Evolutionary conservation across 2,888 invertebrate species (phyloP), one percentile per base, ranked within the genome.

Genomic region (Hermaeophaga mercurialis): DNA sequence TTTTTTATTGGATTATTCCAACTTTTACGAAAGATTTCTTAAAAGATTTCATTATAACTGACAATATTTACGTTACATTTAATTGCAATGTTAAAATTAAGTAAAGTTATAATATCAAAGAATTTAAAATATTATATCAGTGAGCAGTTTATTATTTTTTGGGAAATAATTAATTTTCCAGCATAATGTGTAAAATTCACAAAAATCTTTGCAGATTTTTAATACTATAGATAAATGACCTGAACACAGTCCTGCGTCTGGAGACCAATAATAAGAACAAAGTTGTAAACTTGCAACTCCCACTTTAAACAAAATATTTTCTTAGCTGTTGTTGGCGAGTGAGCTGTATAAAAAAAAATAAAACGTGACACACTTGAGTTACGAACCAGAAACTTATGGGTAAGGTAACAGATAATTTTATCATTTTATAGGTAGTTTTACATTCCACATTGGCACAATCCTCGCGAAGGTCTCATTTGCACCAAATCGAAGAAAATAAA

Each of bases 401-500:
- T 54, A 62, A 47, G 57, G 63, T 56, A 46, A 54, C 31, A 56
- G 61, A 65, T 66, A 66, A 67, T 66, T 67, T 63, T 55, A 56
- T 60, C 53, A 65, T 62, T 66, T 67, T 67, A 66, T 66, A 54
- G 60, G 54, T 54, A 63, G 49, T 57, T 50, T 59, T 48, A 58
- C 63, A 61, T 63, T 54, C 61, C 63, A 38, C 54, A 56, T 59
- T 54, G 54, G 48, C 56, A 63, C 58, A 31, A 41, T 50, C 54
- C 59, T 56, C 58, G 54, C 58, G 54, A 8, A 12, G 52, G 54
- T 56, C 54, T 54, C 61, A 52, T 46, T 28, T 39, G 19, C 19
- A 39, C 39, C 12, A n/a, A n/a, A n/a, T n/a, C n/a, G n/a, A n/a
- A n/a, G n/a, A n/a, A n/a, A n/a, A n/a, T n/a, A n/a, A n/a, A n/a